Evolutionary conservation across 2,888 invertebrate genomes (phyloP).

Genomic region (Calliscelio sp.): DNA sequence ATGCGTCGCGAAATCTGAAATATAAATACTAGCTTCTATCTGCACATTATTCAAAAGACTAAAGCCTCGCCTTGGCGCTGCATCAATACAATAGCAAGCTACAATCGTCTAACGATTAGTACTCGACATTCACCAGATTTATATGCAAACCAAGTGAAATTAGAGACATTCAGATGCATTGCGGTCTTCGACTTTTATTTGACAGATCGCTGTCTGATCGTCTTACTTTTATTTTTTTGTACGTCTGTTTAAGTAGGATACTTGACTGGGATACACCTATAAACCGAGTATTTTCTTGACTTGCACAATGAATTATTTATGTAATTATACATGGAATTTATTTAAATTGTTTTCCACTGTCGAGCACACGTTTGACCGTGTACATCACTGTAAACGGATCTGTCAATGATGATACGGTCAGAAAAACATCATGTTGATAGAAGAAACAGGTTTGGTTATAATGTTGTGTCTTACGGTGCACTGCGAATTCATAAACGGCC

Average conservation of each 20-base stretch:
- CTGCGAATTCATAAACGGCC: slow-evolving; percentile 17
- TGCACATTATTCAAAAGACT: slow-evolving; percentile 46
- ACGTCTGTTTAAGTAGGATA: not conserved
- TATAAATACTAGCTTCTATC: slow-evolving; percentile 57
- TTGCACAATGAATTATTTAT: slow-evolving; percentile 61
- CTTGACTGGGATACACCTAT: not conserved
- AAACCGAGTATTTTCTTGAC: slow-evolving; percentile 32
- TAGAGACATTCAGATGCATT: slow-evolving; percentile 28
- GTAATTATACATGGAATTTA: slow-evolving; percentile 62
- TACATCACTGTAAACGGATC: slow-evolving; percentile 46
- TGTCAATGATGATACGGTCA: slow-evolving; percentile 50
- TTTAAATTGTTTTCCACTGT: slow-evolving; percentile 44
- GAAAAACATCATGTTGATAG: slow-evolving; percentile 46
- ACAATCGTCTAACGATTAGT: slow-evolving; percentile 40
- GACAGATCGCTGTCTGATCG: slow-evolving; percentile 17
- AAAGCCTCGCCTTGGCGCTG: slow-evolving; percentile 47
- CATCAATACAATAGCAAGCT: slow-evolving; percentile 36
- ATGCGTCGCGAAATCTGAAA: slow-evolving; percentile 48
- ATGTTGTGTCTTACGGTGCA: slow-evolving; percentile 12
- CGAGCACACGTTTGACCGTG: slow-evolving; percentile 28
- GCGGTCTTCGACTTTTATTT: slow-evolving; percentile 34
- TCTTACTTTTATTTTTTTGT: not conserved
- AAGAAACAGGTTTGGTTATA: slow-evolving; percentile 49
- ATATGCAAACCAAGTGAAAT: slow-evolving; percentile 31
- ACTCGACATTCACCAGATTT: slow-evolving; percentile 6